Evolutionary conservation across 2,113 vertebrate species (phyloP).

Genomic region (Chaenocephalus aceratus): DNA sequence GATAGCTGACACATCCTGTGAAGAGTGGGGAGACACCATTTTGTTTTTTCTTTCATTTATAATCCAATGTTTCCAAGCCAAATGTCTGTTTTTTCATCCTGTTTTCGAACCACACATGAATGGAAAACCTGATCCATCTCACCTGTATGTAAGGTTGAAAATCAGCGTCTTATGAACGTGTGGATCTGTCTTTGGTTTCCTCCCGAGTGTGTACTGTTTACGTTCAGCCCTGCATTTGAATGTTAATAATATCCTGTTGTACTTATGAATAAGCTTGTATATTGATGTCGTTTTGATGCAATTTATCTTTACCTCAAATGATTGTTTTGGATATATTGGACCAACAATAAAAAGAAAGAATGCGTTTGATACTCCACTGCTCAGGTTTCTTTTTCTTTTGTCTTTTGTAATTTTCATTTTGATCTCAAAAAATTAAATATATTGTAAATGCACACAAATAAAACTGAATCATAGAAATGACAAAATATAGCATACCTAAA

Average conservation of each 20-base stretch:
- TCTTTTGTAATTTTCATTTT: neutral
- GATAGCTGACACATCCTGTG: neutral
- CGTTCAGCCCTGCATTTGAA: slow-evolving; percentile 71
- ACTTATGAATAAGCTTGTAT: slow-evolving; percentile 85
- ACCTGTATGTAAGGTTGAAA: neutral
- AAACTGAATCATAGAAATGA: too few species aligned
- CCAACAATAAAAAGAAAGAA: slow-evolving; percentile 85
- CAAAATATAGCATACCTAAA: too few species aligned
- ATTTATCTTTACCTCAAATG: slow-evolving; percentile 89
- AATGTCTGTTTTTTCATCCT: slow-evolving; percentile 56
- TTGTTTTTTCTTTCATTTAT: slow-evolving; percentile 9
- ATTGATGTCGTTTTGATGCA: slow-evolving; percentile 84
- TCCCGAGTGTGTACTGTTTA: slow-evolving; percentile 87
- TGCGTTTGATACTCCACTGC: slow-evolving; percentile 55
- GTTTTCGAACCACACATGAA: slow-evolving; percentile 51
- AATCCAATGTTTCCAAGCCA: slow-evolving; percentile 65
- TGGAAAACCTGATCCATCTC: slow-evolving; percentile 16
- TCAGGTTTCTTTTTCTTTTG: neutral
- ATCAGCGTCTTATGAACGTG: neutral
- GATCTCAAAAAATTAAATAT: neutral
- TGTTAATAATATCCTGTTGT: slow-evolving; percentile 76
- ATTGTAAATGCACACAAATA: neutral
- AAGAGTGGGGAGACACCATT: neutral
- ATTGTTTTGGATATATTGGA: slow-evolving; percentile 89
- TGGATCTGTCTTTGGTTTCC: slow-evolving; percentile 34